Conservation (phyloP, 1,140 invertebrate genomes). For the Piezodorus guildinii region DNA sequence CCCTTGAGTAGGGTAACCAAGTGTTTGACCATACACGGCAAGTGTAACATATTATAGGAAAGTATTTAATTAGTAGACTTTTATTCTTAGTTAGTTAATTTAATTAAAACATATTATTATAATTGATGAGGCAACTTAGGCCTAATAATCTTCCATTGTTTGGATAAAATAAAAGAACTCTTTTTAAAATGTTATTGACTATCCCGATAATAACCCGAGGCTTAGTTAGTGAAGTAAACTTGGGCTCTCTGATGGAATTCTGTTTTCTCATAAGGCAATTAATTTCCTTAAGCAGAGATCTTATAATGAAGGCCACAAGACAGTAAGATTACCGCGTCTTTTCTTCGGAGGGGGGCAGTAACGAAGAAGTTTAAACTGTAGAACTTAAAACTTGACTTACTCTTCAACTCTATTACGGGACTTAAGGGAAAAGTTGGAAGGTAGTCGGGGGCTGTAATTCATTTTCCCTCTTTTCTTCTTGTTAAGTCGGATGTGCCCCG, state of each 20-base stretch:
- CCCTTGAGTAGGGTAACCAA: too few species aligned
- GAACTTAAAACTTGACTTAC: slow-evolving; percentile 4
- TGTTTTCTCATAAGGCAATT: slow-evolving; percentile 6
- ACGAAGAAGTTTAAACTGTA: neutral
- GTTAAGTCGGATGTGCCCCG: too few species aligned
- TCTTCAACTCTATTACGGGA: slow-evolving; percentile 7
- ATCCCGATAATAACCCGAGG: neutral
- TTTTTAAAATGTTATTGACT: neutral
- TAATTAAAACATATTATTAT: too few species aligned
- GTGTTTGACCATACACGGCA: too few species aligned
- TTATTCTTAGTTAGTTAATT: too few species aligned
- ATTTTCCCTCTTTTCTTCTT: neutral
- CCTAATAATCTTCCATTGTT: too few species aligned
- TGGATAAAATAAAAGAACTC: too few species aligned
- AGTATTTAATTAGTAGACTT: too few species aligned
- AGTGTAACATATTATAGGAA: too few species aligned
- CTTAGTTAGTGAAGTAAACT: neutral
- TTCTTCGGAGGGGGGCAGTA: neutral
- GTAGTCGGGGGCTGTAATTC: neutral
- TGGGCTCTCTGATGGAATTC: neutral
- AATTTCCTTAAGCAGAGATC: slow-evolving; percentile 2
- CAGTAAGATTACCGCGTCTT: neutral
- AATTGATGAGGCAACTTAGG: too few species aligned
- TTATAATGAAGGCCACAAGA: neutral
- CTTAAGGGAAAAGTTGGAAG: neutral